Base-by-base conservation (phyloP, 2,888 invertebrate genomes). In the Yponomeuta sedellus region DNA sequence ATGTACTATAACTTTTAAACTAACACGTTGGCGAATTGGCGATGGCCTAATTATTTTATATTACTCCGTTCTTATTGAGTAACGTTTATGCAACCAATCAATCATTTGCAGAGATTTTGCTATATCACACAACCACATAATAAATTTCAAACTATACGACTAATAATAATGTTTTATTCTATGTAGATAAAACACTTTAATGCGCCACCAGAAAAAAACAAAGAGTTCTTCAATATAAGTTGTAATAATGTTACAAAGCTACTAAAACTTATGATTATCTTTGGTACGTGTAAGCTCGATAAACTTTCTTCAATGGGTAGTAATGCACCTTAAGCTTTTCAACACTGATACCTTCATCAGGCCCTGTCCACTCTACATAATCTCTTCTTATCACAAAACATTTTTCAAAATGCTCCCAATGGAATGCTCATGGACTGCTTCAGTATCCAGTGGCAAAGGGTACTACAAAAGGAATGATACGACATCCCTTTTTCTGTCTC, bases 371-470 rank as follows among this genome's bases (percentile, higher is more conserved):
- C 44, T 52, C 44, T 52, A 12, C 44, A 52, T 16, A 16, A 52
- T 52, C 44, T 52, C 16, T 2, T 2, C 12, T 52, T 52, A 52
- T 52, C 44, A 16, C 44, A 16, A 52, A 52, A 52, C 44, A 52
- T 16, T 52, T 52, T 52, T 52, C 44, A 52, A 52, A 52, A 52
- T 16, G 44, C 44, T 52, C 16, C 44, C 44, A 16, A 52, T 16
- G 44, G 44, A 52, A 52, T 52, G 44, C 44, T 16, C 44, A 16
- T 12, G 34, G 34, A 34, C 44, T 52, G 44, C 8, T 16, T 16
- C 44, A 52, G 44, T 52, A 52, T 6, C 44, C 63, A 44, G 63
- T 63, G 63, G 63, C 63, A 44, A 63, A 63, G 40, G 63, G 63
- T 52, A 52, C n/a, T 63, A 63, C 20, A 63, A 63, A 63, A 63